Conservation (phyloP, 30 jellyfish, hydroid and myxozoan species). For the Catostylus mosaicus region DNA sequence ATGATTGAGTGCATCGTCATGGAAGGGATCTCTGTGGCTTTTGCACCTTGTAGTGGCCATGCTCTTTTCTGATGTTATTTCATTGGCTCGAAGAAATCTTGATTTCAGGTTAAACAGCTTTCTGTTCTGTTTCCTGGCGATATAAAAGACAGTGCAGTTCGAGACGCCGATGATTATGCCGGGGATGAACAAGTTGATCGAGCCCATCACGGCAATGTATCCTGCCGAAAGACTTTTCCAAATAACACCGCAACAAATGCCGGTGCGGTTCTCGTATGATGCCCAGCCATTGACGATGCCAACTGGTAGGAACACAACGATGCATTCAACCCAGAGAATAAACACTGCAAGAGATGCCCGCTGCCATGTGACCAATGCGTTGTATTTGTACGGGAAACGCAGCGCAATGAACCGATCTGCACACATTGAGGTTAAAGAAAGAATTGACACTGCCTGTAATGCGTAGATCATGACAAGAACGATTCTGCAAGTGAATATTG, state of each 20-base stretch:
- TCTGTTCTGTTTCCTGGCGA: conserved; percentile 2
- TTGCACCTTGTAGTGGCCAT: no score
- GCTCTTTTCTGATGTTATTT: no score
- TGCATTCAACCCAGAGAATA: background rate
- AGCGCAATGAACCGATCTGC: background rate
- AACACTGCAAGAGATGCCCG: background rate
- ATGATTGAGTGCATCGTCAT: no score
- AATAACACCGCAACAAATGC: conserved; percentile 2
- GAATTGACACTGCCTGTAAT: conserved; percentile 7
- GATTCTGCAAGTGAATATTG: background rate
- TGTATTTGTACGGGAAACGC: conserved; percentile 12
- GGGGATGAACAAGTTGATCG: background rate
- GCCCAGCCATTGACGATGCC: conserved; percentile 15
- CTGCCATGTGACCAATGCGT: background rate
- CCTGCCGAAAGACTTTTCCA: background rate
- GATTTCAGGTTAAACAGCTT: conserved; percentile 5
- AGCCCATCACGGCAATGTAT: background rate
- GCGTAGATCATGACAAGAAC: background rate
- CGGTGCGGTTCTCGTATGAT: background rate
- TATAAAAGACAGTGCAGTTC: background rate
- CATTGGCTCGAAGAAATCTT: background rate
- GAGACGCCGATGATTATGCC: background rate
- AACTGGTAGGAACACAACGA: background rate
- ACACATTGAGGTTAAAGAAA: conserved; percentile 1
- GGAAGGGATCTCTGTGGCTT: no score